Conservation (phyloP, 1,140 invertebrate genomes). For the Hormaphis cornu region DNA sequence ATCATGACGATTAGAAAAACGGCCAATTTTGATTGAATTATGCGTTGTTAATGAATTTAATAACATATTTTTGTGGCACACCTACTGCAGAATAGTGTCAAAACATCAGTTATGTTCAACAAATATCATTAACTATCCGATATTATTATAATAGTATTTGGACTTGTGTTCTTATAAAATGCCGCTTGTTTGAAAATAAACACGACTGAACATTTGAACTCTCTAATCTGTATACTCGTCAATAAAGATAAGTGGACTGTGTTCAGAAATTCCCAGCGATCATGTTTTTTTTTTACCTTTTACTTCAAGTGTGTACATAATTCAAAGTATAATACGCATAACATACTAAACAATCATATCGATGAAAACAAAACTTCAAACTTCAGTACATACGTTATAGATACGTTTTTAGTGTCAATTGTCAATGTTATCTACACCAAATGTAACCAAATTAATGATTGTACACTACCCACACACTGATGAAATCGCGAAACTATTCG, state of each 20-base stretch:
- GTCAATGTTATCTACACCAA: no score
- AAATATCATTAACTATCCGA: not conserved
- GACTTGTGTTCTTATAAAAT: not conserved
- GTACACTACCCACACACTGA: no score
- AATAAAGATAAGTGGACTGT: not conserved
- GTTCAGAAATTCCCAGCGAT: not conserved
- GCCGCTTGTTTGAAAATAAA: not conserved
- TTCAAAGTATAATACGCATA: not conserved
- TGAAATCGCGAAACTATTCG: no score
- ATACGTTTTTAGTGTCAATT: no score
- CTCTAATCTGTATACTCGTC: no score
- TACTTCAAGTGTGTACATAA: not conserved
- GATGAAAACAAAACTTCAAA: not conserved
- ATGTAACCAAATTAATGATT: no score
- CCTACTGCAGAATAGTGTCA: no score
- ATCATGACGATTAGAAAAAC: no score
- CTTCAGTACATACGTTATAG: no score
- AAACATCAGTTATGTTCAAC: not conserved
- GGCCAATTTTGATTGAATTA: no score
- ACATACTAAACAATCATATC: not conserved
- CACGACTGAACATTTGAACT: constrained; percentile 2
- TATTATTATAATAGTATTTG: not conserved
- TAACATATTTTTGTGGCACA: no score
- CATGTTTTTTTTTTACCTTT: not conserved
- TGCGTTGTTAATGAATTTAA: no score